Evolutionary conservation across 1,140 invertebrate species (phyloP), one percentile per base, ranked within the genome.

Genomic region (Drosophila albomicans): DNA sequence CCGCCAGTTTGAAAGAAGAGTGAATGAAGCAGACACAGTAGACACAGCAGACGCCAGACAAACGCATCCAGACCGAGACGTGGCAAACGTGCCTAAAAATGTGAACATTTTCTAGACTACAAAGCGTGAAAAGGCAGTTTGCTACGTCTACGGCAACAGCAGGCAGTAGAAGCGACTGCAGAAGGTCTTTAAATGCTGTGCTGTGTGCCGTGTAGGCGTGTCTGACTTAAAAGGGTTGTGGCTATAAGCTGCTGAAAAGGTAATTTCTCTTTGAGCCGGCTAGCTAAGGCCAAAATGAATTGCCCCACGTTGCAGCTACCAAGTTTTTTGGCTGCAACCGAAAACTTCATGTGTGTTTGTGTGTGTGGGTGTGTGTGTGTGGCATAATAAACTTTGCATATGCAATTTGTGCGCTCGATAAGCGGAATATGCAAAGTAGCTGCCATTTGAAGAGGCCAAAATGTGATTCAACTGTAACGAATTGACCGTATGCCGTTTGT

Each of bases 71-170:
- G 75, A 61, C 69, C 0, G 62, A 13, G 48, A 59, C 56, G 54
- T 71, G 54, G 74, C 69, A 81, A 78, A 85, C 82, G 82, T 86
- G 82, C 78, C 85, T 90, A 84, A 89, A 88, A 88, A 75, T 85
- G 71, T 78, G 67, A 51, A 81, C 78, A 85, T 74, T 89, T 88
- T 81, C 68, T 54, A 67, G 78, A 73, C 70, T 69, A 81, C 79
- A 82, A 73, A 88, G 84, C 82, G 74, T 87, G 84, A 87, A 87
- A 87, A 87, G 82, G 81, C 81, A 75, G 67, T 70, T 81, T 59
- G 56, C 35, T 38, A 25, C 3, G 20, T 3, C 20, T 0, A 25
- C 20, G 20, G 20, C 59, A 51, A 57, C 74, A 65, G 20, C 54
- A 77, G 49, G 64, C 35, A 56, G 35, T 51, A 10, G 20, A 25